Conservation (phyloP, 2,797 vertebrate genomes). For the Anisognathus igniventris region DNA sequence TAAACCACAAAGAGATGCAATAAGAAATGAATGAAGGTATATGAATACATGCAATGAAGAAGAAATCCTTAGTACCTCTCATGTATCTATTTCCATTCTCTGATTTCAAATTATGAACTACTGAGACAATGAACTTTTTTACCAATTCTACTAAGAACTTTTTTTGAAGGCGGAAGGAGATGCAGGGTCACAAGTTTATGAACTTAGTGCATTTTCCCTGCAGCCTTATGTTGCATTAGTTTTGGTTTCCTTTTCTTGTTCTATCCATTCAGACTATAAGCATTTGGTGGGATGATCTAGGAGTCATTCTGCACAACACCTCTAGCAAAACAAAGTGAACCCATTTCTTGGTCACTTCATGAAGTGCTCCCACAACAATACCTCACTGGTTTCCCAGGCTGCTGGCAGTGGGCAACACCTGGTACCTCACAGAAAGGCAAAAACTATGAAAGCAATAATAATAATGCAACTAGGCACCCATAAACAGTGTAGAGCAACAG, state of each 20-base stretch:
- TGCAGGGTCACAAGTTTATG: not conserved
- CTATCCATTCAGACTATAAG: rapidly evolving
- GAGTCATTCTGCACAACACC: rapidly evolving
- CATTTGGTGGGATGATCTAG: not conserved
- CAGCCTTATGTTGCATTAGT: not conserved
- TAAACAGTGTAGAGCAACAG: not conserved
- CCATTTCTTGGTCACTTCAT: not conserved
- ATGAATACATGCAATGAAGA: not conserved
- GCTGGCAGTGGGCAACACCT: not conserved
- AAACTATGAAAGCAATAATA: not conserved
- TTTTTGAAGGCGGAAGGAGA: not conserved
- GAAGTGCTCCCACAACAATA: rapidly evolving
- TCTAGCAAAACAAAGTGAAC: not conserved
- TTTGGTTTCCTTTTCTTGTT: not conserved
- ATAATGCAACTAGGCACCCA: not conserved
- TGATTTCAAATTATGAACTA: not conserved
- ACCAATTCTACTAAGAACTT: not conserved
- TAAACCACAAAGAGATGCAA: not conserved
- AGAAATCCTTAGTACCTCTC: not conserved
- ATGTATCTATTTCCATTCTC: not conserved
- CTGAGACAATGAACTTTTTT: not conserved
- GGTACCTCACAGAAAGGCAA: not conserved
- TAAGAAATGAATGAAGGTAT: not conserved
- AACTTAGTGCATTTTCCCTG: not conserved
- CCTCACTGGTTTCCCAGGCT: not conserved